Evolutionary conservation across 1,140 invertebrate species (phyloP).

Genomic region (Antheraea mylitta): DNA sequence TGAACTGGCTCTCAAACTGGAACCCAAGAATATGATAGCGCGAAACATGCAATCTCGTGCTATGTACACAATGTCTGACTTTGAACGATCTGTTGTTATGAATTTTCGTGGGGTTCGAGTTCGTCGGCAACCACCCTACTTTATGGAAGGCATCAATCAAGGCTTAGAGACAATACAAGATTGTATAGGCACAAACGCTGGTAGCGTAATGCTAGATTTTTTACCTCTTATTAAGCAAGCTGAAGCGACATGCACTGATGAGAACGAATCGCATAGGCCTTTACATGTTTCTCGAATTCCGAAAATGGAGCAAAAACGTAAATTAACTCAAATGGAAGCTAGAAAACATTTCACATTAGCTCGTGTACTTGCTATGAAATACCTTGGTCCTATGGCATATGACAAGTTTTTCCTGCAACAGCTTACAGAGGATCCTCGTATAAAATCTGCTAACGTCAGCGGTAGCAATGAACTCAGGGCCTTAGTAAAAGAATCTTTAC

Average conservation of each 20-base stretch:
- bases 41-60: constrained; percentile 76
- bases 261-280: constrained; percentile 45
- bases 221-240: constrained; percentile 63
- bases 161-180: constrained; percentile 70
- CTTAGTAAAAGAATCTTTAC: constrained; percentile 65
- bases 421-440: constrained; percentile 60
- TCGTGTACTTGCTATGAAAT: constrained; percentile 78
- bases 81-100: constrained; percentile 78
- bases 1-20: constrained; percentile 69
- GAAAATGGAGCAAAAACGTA: constrained; percentile 50
- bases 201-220: constrained; percentile 67
- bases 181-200: constrained; percentile 64
- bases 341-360: constrained; percentile 68
- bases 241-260: constrained; percentile 49
- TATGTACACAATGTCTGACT: constrained; percentile 79
- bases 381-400: constrained; percentile 77
- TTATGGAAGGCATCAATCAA: constrained; percentile 77
- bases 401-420: constrained; percentile 78
- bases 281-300: constrained; percentile 62
- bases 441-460: constrained; percentile 70
- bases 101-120: constrained; percentile 66
- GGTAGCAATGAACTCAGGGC: constrained; percentile 65
- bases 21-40: constrained; percentile 70
- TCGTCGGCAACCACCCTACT: constrained; percentile 78
- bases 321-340: constrained; percentile 69